Evolutionary conservation across 2,888 invertebrate genomes (phyloP), one percentile per base, ranked within the genome.

Genomic region (Diarsia brunnea): DNA sequence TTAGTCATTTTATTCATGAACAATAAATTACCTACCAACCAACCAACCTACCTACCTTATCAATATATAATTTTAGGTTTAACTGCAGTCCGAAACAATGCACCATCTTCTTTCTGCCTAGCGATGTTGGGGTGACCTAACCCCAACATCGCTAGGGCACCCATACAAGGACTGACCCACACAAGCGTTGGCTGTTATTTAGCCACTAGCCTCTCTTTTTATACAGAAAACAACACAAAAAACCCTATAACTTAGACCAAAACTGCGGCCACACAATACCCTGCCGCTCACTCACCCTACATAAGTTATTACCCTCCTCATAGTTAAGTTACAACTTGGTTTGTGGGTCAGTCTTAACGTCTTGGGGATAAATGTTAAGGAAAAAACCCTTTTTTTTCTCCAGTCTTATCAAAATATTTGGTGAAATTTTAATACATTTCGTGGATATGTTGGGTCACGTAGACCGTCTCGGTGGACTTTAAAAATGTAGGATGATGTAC

Each of bases 221-320:
- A 38, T n/a, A 12, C 1, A 49, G 16, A 58, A 71, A 45, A 51
- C 24, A 60, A 58, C 16, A 61, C 45, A 61, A 16, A n/a, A n/a
- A 4, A 67, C 51, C 84, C 72, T 78, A 51, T 87, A 58, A 85
- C 87, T 91, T 91, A 76, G 11, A 64, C 80, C 90, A 88, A 84
- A 45, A 69, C 70, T 24, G 64, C 87, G 85, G 86, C 88, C 88
- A 87, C 87, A 93, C 92, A 93, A 92, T 91, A 92, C 90, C 87
- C 88, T 85, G 89, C 90, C 90, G 91, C 90, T 92, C 89, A 89
- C 91, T 91, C 91, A 91, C 90, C 91, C 89, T 94, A 92, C 93
- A 93, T 94, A 95, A 95, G 91, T 94, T 94, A 95, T 93, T 93
- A 90, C 92, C 90, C 90, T 92, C 91, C 90, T 92, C 92, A 92